These are phyloP conservation scores for Tetrao urogallus DNA, from an alignment of 2,113 vertebrate species.

Conservation along the genomic window DNA sequence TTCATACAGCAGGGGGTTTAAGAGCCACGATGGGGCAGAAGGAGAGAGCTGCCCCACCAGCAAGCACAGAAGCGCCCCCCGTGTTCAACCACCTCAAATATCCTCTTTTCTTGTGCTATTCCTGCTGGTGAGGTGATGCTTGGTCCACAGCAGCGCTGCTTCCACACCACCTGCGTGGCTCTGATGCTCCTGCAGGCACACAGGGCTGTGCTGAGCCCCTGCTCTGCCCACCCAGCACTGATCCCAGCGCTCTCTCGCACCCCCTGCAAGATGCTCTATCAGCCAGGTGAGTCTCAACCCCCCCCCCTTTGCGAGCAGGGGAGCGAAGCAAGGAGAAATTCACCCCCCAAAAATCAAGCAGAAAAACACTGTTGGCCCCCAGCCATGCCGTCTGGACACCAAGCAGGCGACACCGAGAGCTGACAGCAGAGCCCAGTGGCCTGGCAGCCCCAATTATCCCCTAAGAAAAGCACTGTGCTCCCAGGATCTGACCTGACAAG, in stretches of 20 bases:
- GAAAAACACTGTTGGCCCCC: background rate
- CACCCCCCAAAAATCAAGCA: too few species aligned
- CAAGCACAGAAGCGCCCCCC: background rate
- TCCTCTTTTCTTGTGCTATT: background rate
- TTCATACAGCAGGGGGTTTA: too few species aligned
- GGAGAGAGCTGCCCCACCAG: too few species aligned
- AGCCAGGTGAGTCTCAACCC: background rate
- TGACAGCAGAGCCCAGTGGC: background rate
- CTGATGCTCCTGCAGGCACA: fast-evolving
- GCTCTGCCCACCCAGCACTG: fast-evolving
- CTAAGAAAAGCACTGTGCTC: background rate
- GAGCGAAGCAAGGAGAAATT: background rate
- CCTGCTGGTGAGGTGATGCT: too few species aligned
- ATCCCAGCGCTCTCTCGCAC: background rate
- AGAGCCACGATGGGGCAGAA: too few species aligned
- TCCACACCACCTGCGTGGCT: background rate
- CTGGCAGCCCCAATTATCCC: background rate
- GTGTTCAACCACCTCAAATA: background rate
- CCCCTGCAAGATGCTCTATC: fast-evolving
- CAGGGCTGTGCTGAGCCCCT: fast-evolving
- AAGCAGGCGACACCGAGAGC: background rate
- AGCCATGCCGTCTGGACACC: background rate
- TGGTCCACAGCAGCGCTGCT: background rate
- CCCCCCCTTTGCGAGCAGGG: background rate
- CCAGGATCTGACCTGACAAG: background rate